Evolutionary conservation across 1,140 invertebrate species (phyloP).

Genomic region (Drepana arcuata): DNA sequence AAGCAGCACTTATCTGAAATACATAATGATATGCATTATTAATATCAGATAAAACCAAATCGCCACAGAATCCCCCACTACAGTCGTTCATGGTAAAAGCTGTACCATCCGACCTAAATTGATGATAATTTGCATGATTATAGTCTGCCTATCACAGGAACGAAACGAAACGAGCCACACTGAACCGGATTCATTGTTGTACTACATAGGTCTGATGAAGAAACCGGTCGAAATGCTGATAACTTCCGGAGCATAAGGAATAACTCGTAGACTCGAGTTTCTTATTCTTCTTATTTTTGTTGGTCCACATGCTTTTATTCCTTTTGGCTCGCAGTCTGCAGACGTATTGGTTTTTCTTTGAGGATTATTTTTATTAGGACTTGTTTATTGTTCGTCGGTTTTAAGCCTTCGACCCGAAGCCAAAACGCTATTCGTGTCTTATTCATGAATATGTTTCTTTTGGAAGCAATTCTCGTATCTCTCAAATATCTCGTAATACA

Average conservation of each 20-base stretch:
- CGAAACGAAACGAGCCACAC: too few species aligned
- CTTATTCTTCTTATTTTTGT: slow-evolving; percentile 37
- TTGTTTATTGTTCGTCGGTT: slow-evolving; percentile 16
- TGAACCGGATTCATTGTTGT: slow-evolving; percentile 18
- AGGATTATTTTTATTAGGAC: slow-evolving; percentile 36
- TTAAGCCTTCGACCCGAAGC: slow-evolving; percentile 6
- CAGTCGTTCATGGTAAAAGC: too few species aligned
- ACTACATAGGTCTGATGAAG: slow-evolving; percentile 13
- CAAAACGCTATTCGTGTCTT: too few species aligned
- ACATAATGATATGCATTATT: too few species aligned
- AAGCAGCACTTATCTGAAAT: too few species aligned
- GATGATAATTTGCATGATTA: too few species aligned
- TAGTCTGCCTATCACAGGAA: too few species aligned
- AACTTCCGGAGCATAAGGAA: slow-evolving; percentile 48
- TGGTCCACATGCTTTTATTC: slow-evolving; percentile 41
- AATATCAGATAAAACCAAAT: too few species aligned
- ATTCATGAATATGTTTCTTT: too few species aligned
- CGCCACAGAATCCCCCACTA: too few species aligned
- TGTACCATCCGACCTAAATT: too few species aligned
- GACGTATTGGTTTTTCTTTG: slow-evolving; percentile 35
- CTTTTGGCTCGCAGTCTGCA: slow-evolving; percentile 28
- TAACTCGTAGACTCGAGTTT: slow-evolving; percentile 33
- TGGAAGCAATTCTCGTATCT: background rate
- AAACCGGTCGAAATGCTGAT: slow-evolving; percentile 53
- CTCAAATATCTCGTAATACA: too few species aligned